phyloP scores from a whole-genome alignment of 2,113 vertebrate species.

The Zapus hudsonius region DNA sequence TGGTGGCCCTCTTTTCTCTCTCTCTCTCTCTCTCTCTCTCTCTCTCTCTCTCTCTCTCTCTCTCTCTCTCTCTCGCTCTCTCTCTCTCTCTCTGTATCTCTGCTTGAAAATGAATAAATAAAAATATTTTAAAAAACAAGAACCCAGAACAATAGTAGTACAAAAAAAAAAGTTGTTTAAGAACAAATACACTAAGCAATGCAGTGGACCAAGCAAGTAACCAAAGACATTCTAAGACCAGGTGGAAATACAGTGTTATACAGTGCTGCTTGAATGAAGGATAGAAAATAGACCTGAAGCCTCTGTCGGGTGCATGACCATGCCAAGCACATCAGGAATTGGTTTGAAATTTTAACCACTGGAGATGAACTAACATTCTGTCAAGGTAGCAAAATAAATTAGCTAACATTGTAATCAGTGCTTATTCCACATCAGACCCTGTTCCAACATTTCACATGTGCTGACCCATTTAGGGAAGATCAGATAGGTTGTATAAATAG shows the following conservation, averaged over 20 bases:
- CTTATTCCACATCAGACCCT: background rate
- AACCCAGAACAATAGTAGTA: too few species aligned
- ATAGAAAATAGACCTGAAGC: background rate
- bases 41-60: too few species aligned
- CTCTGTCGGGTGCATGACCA: background rate
- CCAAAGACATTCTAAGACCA: background rate
- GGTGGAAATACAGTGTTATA: background rate
- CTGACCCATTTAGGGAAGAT: background rate
- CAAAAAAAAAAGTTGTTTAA: background rate
- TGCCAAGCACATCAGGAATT: background rate
- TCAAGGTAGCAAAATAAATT: constrained; percentile 22
- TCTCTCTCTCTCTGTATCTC: too few species aligned
- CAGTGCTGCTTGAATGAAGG: constrained; percentile 15
- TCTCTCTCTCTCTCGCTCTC: too few species aligned
- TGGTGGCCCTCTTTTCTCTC: background rate
- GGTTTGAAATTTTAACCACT: background rate
- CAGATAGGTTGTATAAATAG: background rate
- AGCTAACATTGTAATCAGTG: background rate
- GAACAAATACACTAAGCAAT: background rate
- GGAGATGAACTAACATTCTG: background rate
- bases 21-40: too few species aligned
- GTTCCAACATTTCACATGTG: background rate
- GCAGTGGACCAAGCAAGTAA: background rate
- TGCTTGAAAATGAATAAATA: too few species aligned
- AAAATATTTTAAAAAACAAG: too few species aligned